phyloP scores from a whole-genome alignment of 2,888 invertebrate species.

The Agriopis marginaria region DNA sequence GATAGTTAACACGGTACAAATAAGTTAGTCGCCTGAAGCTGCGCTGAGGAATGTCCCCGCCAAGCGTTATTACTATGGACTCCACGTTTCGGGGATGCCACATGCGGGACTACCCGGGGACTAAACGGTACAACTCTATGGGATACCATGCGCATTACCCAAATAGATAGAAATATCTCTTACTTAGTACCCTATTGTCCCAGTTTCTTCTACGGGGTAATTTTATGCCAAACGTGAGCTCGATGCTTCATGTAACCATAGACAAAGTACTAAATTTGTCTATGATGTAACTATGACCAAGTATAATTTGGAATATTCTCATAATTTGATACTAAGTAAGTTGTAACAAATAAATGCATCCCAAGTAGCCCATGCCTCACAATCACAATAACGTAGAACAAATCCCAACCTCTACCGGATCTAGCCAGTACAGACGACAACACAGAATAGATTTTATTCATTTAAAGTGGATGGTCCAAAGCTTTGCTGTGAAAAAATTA shows the following conservation, averaged over 20 bases:
- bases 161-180: slow-evolving; percentile 35
- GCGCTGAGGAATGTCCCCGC: slow-evolving; percentile 39
- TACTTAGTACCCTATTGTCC: slow-evolving; percentile 44
- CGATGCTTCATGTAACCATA: slow-evolving; percentile 7
- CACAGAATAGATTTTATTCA: slow-evolving; percentile 32
- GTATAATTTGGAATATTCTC: slow-evolving; percentile 42
- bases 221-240: slow-evolving; percentile 39
- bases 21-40: slow-evolving; percentile 66
- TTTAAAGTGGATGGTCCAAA: neutral
- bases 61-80: slow-evolving; percentile 36
- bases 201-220: slow-evolving; percentile 31
- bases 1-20: slow-evolving; percentile 60
- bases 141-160: slow-evolving; percentile 44
- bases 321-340: slow-evolving; percentile 46
- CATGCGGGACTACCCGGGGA: slow-evolving; percentile 58
- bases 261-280: too few species aligned
- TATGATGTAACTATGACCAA: neutral
- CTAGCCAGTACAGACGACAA: slow-evolving; percentile 38
- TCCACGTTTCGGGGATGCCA: slow-evolving; percentile 47
- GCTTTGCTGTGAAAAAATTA: too few species aligned
- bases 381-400: slow-evolving; percentile 43
- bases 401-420: slow-evolving; percentile 42
- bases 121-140: slow-evolving; percentile 33
- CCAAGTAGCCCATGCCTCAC: slow-evolving; percentile 46
- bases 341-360: slow-evolving; percentile 33